phyloP scores from a whole-genome alignment of 2,113 vertebrate species.

The Syngnathus floridae region DNA sequence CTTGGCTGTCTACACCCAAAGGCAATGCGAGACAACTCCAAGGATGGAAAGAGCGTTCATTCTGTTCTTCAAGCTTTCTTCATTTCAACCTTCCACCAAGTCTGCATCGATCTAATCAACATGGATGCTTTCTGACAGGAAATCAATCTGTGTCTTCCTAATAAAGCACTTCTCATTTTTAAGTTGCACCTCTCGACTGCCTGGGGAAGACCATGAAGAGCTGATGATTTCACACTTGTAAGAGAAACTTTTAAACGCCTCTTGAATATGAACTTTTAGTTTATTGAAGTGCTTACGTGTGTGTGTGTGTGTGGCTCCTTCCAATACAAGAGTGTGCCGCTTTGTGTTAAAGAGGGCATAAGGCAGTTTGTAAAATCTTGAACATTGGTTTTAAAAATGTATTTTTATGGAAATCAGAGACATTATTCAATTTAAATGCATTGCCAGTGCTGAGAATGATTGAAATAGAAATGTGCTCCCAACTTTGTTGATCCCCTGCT shows the following conservation, averaged over 20 bases:
- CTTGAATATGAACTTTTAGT: neutral
- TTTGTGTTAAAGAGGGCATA: neutral
- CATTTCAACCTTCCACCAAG: constrained; percentile 34
- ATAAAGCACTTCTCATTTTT: constrained; percentile 65
- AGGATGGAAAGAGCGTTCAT: constrained; percentile 37
- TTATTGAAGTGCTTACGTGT: neutral
- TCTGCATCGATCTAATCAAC: constrained; percentile 59
- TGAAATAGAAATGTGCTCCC: neutral
- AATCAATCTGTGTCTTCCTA: constrained; percentile 71
- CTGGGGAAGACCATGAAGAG: constrained; percentile 16
- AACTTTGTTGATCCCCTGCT: too few relatives aligned
- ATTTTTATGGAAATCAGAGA: neutral
- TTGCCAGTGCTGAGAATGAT: too few relatives aligned
- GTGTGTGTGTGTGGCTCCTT: neutral
- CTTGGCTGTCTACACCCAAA: constrained; percentile 31
- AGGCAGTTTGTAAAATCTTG: neutral
- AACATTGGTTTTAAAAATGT: neutral
- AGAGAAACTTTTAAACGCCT: neutral
- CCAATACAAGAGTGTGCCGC: neutral
- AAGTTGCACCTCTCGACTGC: constrained; percentile 23
- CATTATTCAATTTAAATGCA: neutral
- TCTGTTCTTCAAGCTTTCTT: constrained; percentile 38
- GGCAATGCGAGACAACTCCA: constrained; percentile 32
- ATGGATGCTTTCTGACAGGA: constrained; percentile 55
- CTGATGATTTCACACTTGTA: constrained; percentile 8